Conservation (phyloP, 2,888 invertebrate genomes). For the Dusona sp. region DNA sequence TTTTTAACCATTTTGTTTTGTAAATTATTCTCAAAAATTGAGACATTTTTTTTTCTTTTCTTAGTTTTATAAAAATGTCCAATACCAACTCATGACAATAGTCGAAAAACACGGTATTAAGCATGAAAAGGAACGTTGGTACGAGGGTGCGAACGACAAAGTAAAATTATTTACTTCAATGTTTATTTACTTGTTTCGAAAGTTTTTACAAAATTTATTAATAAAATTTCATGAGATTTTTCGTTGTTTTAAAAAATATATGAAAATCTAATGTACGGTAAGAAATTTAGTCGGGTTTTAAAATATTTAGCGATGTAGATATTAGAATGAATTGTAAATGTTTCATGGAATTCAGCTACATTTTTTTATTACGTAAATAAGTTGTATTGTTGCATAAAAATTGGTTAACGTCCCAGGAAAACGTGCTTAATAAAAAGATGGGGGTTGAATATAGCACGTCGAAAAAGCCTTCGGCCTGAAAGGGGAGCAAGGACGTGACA, state of each 20-base stretch:
- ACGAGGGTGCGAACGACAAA: no score
- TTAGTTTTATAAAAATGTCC: no score
- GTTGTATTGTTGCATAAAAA: neutral
- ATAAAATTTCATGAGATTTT: no score
- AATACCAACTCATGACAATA: no score
- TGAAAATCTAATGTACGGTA: neutral
- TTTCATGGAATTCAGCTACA: neutral
- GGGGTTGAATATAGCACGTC: constrained; percentile 21
- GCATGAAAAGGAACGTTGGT: no score
- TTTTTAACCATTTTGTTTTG: neutral
- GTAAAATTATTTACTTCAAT: no score
- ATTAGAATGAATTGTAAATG: neutral
- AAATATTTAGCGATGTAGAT: no score
- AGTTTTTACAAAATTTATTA: no score
- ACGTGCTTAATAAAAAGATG: neutral
- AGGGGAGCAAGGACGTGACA: constrained; percentile 55
- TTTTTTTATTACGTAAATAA: neutral
- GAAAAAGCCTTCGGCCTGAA: constrained; percentile 48
- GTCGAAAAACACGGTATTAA: no score
- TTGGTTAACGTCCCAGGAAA: neutral
- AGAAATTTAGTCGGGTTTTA: no score
- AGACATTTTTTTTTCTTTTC: neutral
- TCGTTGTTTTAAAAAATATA: neutral
- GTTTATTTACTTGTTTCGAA: no score
- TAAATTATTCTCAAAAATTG: neutral